These are phyloP conservation scores for Melanotaenia pygmaea DNA, from an alignment of 2,797 vertebrate species.

Conservation along the genomic window DNA sequence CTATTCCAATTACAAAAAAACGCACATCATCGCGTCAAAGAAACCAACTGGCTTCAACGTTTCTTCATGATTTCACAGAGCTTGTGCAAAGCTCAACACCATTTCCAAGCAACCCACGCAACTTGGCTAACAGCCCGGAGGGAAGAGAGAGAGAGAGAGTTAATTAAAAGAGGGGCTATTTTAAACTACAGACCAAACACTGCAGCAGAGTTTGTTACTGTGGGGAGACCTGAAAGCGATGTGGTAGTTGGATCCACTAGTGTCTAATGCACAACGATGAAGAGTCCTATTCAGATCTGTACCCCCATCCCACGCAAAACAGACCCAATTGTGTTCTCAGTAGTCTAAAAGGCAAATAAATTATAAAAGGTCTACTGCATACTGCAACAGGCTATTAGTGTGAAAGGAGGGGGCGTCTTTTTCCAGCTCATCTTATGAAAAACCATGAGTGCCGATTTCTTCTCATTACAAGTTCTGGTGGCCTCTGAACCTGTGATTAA, in stretches of 20 bases:
- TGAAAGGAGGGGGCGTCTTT: not conserved
- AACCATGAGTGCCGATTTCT: conserved; percentile 33
- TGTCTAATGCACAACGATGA: conserved; percentile 8
- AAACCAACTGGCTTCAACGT: conserved; percentile 18
- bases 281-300: not conserved
- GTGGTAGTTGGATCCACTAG: conserved; percentile 6
- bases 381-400: not conserved
- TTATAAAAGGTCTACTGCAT: too few species aligned
- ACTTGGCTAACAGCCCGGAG: conserved; percentile 45
- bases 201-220: conserved; percentile 40
- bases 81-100: conserved; percentile 44
- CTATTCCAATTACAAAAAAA: conserved; percentile 24
- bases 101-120: conserved; percentile 45
- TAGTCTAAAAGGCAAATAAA: not conserved
- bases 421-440: conserved; percentile 8
- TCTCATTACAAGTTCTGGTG: conserved; percentile 16
- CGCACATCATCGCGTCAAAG: not conserved
- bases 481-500: conserved; percentile 36
- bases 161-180: conserved; percentile 70
- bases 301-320: conserved; percentile 2
- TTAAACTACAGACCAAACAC: conserved; percentile 53
- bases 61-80: conserved; percentile 36
- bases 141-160: conserved; percentile 28
- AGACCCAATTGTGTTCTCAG: not conserved
- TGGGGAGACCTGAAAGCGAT: conserved; percentile 22